Base-by-base conservation (phyloP, 2,113 vertebrate species). In the Chamaea fasciata region DNA sequence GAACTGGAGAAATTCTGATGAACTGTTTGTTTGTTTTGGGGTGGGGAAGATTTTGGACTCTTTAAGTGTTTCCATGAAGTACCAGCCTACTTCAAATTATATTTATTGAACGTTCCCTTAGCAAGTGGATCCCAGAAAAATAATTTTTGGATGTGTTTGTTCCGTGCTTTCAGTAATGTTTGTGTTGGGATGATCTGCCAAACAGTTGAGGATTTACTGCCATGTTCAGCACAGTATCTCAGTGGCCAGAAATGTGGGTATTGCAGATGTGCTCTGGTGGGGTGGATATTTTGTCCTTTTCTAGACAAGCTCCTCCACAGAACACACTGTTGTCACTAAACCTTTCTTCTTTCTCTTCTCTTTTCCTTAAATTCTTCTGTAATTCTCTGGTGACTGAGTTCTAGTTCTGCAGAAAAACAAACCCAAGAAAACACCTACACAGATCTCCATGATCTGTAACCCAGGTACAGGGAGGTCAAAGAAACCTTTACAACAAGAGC, bases 141-240 rank as follows among this genome's bases (percentile, higher is more conserved):
- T 33, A 50, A 55, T 64, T 79, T 82, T 41, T 49, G 76, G 41
- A 60, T 80, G 63, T 13, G 0, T 92, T 93, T 12, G 6, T 86
- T 95, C 49, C 10, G 81, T 85, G 92, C 59, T 93, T 94, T 93
- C 78, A 75, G 71, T 64, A 53, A 23, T 64, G 63, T 90, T 93
- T 76, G 81, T 86, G 69, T 95, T 62, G 76, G 77, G 86, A 64
- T 79, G 86, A 73, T 85, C 60, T 91, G 95, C 93, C 92, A 87
- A 86, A 87, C 73, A 80, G 70, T 23, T 79, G 67, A 87, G 90
- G 91, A 90, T 96, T 95, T 95, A 65, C 41, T 82, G 95, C 76
- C 27, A 4, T 52, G 69, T 95, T 95, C 94, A 82, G 88, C 90
- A 68, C 37, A 23, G 81, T 42, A 50, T 55, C 44, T 90, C 30